phyloP scores from a whole-genome alignment of 2,888 invertebrate genomes.

The Andrena bicolor region DNA sequence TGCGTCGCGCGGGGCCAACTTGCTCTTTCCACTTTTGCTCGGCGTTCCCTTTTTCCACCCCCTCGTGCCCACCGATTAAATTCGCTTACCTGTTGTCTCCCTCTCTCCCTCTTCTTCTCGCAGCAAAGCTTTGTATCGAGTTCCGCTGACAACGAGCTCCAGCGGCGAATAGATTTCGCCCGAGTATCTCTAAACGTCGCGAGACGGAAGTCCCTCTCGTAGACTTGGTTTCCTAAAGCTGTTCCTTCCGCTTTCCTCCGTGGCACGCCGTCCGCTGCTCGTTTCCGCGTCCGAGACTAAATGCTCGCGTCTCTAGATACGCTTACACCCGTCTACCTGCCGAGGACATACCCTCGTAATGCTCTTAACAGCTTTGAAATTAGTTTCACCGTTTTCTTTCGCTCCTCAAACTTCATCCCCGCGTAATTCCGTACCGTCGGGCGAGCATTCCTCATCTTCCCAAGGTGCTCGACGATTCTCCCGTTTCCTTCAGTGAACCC shows the following conservation, averaged over 20 bases:
- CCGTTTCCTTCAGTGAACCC: neutral
- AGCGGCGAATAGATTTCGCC: constrained; percentile 55
- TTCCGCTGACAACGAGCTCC: neutral
- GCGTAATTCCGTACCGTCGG: constrained; percentile 21
- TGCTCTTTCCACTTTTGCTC: constrained; percentile 25
- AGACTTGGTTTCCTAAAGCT: neutral
- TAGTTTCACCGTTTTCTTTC: constrained; percentile 54
- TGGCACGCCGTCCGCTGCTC: neutral
- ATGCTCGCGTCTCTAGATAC: constrained; percentile 32
- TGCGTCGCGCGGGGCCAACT: constrained; percentile 46
- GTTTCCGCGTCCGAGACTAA: constrained; percentile 18
- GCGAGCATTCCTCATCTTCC: neutral
- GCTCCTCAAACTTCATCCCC: constrained; percentile 12
- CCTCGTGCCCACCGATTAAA: constrained; percentile 12
- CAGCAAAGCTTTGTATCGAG: neutral
- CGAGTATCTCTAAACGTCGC: constrained; percentile 47
- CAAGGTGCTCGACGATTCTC: neutral
- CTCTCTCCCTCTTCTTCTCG: neutral
- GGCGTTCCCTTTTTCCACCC: neutral
- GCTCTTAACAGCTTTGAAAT: constrained; percentile 63
- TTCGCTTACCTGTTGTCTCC: constrained; percentile 31
- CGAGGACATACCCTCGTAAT: constrained; percentile 49
- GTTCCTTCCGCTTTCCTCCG: constrained; percentile 10
- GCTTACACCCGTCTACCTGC: constrained; percentile 45
- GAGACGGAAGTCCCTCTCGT: constrained; percentile 35